Conservation (phyloP, 1,140 invertebrate species). For the Sarcophaga peregrina region DNA sequence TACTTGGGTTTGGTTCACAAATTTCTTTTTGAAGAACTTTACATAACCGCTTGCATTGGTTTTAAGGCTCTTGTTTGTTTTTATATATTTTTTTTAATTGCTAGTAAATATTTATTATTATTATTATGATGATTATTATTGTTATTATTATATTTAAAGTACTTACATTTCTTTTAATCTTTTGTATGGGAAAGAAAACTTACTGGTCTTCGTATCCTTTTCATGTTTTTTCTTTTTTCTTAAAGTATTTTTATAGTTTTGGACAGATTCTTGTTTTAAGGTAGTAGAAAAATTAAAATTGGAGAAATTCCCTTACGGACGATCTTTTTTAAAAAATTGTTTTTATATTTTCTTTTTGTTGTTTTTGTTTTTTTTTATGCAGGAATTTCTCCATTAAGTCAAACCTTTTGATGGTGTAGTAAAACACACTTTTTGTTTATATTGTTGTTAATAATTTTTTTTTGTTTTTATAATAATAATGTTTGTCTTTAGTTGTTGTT, state of each 20-base stretch:
- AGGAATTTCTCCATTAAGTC: conserved; percentile 48
- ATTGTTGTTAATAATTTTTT: not conserved
- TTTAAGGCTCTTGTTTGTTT: no score
- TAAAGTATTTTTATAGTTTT: conserved; percentile 52
- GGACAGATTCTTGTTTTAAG: conserved; percentile 67
- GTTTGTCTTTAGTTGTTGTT: conserved; percentile 34
- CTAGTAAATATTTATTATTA: no score
- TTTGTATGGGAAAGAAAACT: no score
- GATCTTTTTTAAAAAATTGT: no score
- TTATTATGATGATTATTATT: no score
- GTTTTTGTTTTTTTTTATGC: not conserved
- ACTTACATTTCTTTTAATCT: no score
- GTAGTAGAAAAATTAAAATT: conserved; percentile 60
- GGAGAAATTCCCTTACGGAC: conserved; percentile 24
- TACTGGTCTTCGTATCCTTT: conserved; percentile 31
- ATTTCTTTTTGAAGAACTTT: no score
- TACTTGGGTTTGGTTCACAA: no score
- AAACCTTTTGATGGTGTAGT: conserved; percentile 64
- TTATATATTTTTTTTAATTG: no score
- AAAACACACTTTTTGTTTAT: conserved; percentile 54
- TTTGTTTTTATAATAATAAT: not conserved
- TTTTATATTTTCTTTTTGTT: not conserved
- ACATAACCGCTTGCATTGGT: no score
- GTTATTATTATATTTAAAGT: no score
- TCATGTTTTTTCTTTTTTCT: conserved; percentile 40